Percentiles rank a stretch among this genome's conserved stretches.
phyloP scores from a whole-genome alignment of 2,113 vertebrate species.

The Pseudolaguvia tuberculata region DNA sequence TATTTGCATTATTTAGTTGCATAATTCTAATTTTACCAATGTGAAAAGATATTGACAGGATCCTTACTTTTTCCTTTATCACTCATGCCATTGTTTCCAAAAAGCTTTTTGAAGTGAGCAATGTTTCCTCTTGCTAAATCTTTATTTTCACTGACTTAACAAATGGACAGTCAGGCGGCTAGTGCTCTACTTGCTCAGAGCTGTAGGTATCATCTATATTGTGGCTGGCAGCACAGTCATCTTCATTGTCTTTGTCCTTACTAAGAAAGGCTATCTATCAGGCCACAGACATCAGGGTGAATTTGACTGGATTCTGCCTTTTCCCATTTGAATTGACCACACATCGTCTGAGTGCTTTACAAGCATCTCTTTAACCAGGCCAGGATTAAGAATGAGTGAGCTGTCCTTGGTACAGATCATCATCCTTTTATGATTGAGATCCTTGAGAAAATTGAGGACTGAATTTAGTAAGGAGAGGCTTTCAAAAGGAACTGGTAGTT shows the following conservation, averaged over 20 bases:
- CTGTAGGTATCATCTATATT: slow-evolving; percentile 74
- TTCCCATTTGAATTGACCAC: slow-evolving; percentile 75
- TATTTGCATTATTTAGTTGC: neutral
- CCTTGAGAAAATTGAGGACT: slow-evolving; percentile 70
- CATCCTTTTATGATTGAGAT: slow-evolving; percentile 72
- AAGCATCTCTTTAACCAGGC: slow-evolving; percentile 64
- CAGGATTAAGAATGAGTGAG: slow-evolving; percentile 77
- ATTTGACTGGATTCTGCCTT: slow-evolving; percentile 68
- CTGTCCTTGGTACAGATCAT: slow-evolving; percentile 77
- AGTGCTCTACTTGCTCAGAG: slow-evolving; percentile 69
- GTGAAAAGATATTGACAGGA: slow-evolving; percentile 22
- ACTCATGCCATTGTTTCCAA: neutral
- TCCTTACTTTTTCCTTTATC: neutral
- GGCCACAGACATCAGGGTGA: slow-evolving; percentile 65
- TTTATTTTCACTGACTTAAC: slow-evolving; percentile 64
- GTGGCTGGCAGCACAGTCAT: slow-evolving; percentile 82
- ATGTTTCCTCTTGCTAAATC: slow-evolving; percentile 37
- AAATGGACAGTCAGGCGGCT: slow-evolving; percentile 73
- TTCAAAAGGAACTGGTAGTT: slow-evolving; percentile 37
- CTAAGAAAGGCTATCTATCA: slow-evolving; percentile 73
- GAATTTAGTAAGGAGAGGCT: slow-evolving; percentile 61
- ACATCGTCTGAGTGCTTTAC: slow-evolving; percentile 60
- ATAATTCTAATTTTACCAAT: neutral
- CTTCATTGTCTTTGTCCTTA: slow-evolving; percentile 84
- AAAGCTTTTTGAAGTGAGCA: slow-evolving; percentile 36